Percentiles rank a stretch among this genome's conserved stretches.
Evolutionary conservation across 2,113 vertebrate genomes (phyloP).

Genomic region (Dicentrarchus labrax): DNA sequence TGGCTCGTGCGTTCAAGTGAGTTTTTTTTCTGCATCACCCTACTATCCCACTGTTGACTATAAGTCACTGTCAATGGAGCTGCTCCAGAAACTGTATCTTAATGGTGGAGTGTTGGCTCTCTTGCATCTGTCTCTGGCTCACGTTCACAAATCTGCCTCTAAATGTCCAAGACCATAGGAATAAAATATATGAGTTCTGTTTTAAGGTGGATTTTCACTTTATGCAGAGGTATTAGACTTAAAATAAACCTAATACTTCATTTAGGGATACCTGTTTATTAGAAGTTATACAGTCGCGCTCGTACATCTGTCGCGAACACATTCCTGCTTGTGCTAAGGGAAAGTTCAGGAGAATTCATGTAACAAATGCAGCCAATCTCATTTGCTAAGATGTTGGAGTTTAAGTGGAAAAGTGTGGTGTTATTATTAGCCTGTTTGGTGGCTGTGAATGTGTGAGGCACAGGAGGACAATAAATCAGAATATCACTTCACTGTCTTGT

Average conservation of each 20-base stretch:
- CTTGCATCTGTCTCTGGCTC: slow-evolving; percentile 28
- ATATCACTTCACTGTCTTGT: slow-evolving; percentile 20
- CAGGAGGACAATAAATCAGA: slow-evolving; percentile 49
- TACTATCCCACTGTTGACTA: slow-evolving; percentile 29
- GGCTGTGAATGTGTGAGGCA: slow-evolving; percentile 41
- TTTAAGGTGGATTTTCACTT: slow-evolving; percentile 62
- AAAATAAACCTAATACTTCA: slow-evolving; percentile 71
- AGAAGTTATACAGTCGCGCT: slow-evolving; percentile 53
- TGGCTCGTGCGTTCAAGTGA: not conserved
- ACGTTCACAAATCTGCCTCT: slow-evolving; percentile 36
- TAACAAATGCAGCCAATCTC: slow-evolving; percentile 13
- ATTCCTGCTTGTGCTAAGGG: slow-evolving; percentile 51
- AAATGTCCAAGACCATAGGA: slow-evolving; percentile 26
- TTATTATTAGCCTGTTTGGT: slow-evolving; percentile 48
- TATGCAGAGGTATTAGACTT: slow-evolving; percentile 54
- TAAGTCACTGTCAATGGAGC: slow-evolving; percentile 41
- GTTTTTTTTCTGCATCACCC: not conserved
- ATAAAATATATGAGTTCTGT: slow-evolving; percentile 36
- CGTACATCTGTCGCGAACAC: slow-evolving; percentile 53
- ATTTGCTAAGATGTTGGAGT: slow-evolving; percentile 5
- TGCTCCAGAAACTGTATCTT: slow-evolving; percentile 37
- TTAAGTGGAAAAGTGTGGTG: slow-evolving; percentile 31
- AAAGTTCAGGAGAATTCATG: slow-evolving; percentile 41
- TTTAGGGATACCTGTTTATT: slow-evolving; percentile 68
- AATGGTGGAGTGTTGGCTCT: slow-evolving; percentile 31